These are phyloP conservation scores for Fulica atra DNA, from an alignment of 2,113 vertebrate species.

Conservation along the genomic window DNA sequence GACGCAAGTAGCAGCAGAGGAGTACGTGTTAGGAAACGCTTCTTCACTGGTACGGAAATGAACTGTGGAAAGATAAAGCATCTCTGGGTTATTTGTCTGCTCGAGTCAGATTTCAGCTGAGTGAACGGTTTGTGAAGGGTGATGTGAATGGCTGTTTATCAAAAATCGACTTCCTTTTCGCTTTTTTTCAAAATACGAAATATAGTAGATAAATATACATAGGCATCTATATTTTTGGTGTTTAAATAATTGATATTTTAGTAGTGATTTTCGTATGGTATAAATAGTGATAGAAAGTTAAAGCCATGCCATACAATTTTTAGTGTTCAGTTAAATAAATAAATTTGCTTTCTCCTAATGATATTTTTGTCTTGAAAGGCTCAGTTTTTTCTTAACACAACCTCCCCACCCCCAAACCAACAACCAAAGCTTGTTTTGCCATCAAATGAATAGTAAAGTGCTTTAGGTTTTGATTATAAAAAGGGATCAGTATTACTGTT, in stretches of 20 bases:
- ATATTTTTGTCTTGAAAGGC: not conserved
- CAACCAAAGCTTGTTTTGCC: not conserved
- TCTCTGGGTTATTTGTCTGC: not conserved
- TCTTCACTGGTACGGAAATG: constrained; percentile 64
- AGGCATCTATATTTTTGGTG: not conserved
- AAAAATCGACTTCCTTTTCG: not conserved
- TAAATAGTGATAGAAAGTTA: not conserved
- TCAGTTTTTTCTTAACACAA: not conserved
- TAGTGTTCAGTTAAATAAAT: not conserved
- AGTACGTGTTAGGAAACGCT: constrained; percentile 55
- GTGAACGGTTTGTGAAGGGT: not conserved
- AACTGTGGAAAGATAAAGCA: not conserved
- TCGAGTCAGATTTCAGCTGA: constrained; percentile 21
- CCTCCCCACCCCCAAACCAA: not conserved
- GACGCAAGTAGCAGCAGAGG: constrained; percentile 45
- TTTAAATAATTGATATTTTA: not conserved
- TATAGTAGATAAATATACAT: not conserved
- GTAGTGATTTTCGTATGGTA: not conserved
- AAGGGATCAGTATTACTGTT: not conserved
- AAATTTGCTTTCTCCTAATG: not conserved
- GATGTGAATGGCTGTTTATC: not conserved
- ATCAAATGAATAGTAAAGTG: not conserved
- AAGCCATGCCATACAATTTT: not conserved
- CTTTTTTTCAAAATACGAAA: not conserved
- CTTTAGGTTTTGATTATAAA: not conserved